Base-by-base conservation (phyloP, 2,888 invertebrate genomes). In the Ceratothoa steindachneri region DNA sequence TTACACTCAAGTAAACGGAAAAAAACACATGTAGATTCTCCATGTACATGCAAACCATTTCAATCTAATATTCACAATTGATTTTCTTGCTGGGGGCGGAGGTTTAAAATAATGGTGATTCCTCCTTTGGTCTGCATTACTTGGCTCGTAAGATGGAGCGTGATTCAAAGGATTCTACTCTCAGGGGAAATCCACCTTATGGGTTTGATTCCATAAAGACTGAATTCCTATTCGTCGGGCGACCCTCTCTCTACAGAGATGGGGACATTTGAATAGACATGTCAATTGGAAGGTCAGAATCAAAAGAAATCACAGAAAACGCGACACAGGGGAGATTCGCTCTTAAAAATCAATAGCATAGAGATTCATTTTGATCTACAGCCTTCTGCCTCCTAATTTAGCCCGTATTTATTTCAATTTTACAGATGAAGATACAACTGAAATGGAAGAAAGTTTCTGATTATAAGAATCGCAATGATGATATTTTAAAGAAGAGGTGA, bases 221-320 rank as follows among this genome's bases (percentile, higher is more conserved):
- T 27, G 72, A 52, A 30, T 73, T 15, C 27, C 30, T 41, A 24
- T 1, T 27, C 30, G 24, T 60, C 24, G 30, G 28, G 28, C n/a
- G 7, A 24, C 52, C 67, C 22, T 72, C 67, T 66, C 55, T 72
- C 67, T 52, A 67, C 30, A 67, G 55, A 52, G 64, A 60, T 29
- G 70, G 72, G 67, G 30, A 72, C 53, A 67, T 72, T 72, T 72
- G 72, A 72, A 72, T 72, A 72, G 72, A 67, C 72, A 72, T 67
- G 67, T 67, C 72, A 67, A 72, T 72, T 72, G 72, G 67, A 69
- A 31, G 73, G 73, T 73, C 69, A 73, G 9, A 67, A n/a, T 30
- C 30, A 30, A 30, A 30, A n/a, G 31, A 41, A n/a, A 28, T 9
- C 15, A 65, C 5, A 65, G 27, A 27, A 27, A 65, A 65, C 12